These are phyloP conservation scores for Mallotus villosus DNA, from an alignment of 2,797 vertebrate species.

Conservation along the genomic window DNA sequence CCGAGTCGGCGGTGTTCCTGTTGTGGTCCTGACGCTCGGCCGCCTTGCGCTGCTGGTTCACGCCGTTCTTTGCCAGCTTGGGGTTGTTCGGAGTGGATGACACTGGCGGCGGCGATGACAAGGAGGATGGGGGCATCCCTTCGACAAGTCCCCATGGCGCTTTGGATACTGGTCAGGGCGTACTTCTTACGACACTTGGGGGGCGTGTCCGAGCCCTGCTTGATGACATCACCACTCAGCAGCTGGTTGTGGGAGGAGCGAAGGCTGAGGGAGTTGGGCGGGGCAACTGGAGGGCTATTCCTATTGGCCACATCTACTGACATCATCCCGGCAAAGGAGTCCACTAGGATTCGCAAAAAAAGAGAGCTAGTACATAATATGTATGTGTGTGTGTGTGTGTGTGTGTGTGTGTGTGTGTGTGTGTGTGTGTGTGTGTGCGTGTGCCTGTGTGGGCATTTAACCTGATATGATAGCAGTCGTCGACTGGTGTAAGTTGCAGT, in stretches of 20 bases:
- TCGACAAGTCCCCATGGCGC: constrained; percentile 93
- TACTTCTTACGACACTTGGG: constrained; percentile 98
- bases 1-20: constrained; percentile 75
- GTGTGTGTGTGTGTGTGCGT: background rate
- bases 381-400: background rate
- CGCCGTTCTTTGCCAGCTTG: constrained; percentile 94
- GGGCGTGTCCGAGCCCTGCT: constrained; percentile 85
- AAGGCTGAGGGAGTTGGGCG: constrained; percentile 89
- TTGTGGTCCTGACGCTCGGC: constrained; percentile 90
- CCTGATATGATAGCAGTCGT: constrained; percentile 61
- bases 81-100: constrained; percentile 79
- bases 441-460: constrained; percentile 33
- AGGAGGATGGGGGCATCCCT: constrained; percentile 41
- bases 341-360: constrained; percentile 40
- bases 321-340: constrained; percentile 78
- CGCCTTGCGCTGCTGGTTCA: constrained; percentile 93
- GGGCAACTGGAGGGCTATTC: constrained; percentile 82
- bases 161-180: constrained; percentile 91
- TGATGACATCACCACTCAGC: constrained; percentile 85
- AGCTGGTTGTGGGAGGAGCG: constrained; percentile 95
- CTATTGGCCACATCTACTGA: constrained; percentile 87
- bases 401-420: constrained; percentile 8
- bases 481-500: constrained; percentile 47
- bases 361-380: background rate
- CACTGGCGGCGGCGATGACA: constrained; percentile 72